phyloP scores from a whole-genome alignment of 2,113 vertebrate genomes.

The Vidua macroura region DNA sequence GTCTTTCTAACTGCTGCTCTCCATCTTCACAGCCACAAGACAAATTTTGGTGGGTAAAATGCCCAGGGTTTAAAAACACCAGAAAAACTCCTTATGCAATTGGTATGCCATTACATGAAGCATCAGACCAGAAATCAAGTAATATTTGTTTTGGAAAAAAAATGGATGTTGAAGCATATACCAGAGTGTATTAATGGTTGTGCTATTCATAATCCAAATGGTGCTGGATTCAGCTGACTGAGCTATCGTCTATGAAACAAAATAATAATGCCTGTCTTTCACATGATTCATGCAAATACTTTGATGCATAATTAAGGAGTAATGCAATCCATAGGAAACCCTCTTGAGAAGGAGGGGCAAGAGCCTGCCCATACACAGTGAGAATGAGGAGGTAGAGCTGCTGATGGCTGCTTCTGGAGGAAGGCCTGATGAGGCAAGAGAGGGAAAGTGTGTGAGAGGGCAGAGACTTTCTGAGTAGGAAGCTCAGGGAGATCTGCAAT shows the following conservation, averaged over 20 bases:
- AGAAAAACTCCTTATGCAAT: background rate
- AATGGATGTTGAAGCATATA: background rate
- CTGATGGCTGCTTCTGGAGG: background rate
- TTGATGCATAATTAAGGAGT: background rate
- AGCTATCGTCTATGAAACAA: background rate
- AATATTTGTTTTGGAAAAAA: conserved; percentile 36
- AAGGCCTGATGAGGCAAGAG: background rate
- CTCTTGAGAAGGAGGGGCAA: background rate
- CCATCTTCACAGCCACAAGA: background rate
- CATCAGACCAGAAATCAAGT: background rate
- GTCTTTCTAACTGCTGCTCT: background rate
- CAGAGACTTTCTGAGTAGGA: background rate
- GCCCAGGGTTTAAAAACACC: background rate
- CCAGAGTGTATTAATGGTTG: background rate
- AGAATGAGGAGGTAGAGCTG: background rate
- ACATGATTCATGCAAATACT: background rate
- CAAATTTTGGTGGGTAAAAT: background rate
- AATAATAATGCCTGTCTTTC: background rate
- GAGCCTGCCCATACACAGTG: accelerated
- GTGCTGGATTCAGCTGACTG: conserved; percentile 6
- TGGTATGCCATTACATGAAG: background rate
- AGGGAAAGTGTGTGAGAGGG: background rate
- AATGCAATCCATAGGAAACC: background rate
- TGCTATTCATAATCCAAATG: background rate
- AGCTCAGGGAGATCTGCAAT: background rate